Conservation (phyloP, 2,797 vertebrate genomes). For the Chrosomus eos region DNA sequence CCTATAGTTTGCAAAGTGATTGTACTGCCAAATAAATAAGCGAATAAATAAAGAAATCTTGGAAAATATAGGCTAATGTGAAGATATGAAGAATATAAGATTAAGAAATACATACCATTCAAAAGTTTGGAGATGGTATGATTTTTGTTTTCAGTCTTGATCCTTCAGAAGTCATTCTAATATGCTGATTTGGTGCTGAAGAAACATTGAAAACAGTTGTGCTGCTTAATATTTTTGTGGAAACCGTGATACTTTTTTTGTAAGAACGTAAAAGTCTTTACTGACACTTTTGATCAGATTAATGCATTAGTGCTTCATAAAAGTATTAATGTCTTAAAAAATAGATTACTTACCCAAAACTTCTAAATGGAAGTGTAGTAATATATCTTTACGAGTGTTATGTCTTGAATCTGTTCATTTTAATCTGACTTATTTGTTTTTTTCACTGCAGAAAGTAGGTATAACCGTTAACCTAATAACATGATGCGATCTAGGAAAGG, state of each 20-base stretch:
- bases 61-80: no score
- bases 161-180: neutral
- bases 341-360: neutral
- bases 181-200: neutral
- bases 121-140: neutral
- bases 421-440: neutral
- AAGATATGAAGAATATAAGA: neutral
- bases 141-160: neutral
- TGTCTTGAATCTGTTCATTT: neutral
- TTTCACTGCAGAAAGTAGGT: neutral
- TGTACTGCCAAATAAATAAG: neutral
- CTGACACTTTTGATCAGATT: no score
- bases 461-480: neutral
- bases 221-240: neutral
- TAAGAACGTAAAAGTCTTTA: no score
- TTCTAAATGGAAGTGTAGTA: neutral
- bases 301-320: neutral
- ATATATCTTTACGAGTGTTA: neutral
- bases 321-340: neutral
- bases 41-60: neutral
- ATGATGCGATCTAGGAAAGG: neutral
- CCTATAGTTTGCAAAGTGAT: constrained; percentile 2
- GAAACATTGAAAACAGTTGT: neutral
- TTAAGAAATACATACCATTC: neutral
- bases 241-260: neutral